These are phyloP conservation scores for Ostrea denselamellosa DNA, from an alignment of 1,140 invertebrate species.

Conservation along the genomic window DNA sequence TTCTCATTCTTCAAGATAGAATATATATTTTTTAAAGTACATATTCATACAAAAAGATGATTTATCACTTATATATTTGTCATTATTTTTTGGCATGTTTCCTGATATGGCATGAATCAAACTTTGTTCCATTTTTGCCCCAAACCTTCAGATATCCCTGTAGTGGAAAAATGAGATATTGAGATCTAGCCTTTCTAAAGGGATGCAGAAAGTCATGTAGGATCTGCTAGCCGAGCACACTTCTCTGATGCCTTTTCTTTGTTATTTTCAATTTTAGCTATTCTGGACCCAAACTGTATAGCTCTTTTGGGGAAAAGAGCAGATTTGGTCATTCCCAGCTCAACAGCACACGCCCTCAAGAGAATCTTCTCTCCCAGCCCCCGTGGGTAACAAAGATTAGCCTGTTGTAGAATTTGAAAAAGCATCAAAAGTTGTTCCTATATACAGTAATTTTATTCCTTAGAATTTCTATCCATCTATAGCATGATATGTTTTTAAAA, in stretches of 20 bases:
- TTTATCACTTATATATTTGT: no score
- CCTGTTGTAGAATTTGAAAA: conserved; percentile 63
- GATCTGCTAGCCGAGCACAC: conserved; percentile 69
- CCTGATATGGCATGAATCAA: not conserved
- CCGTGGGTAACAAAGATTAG: conserved; percentile 80
- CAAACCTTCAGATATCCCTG: not conserved
- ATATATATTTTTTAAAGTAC: no score
- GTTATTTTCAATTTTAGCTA: conserved; percentile 88
- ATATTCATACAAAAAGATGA: no score
- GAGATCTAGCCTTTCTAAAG: not conserved
- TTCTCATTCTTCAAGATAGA: no score
- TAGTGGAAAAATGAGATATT: not conserved
- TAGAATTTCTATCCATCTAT: no score
- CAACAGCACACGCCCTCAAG: conserved; percentile 87
- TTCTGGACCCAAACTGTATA: conserved; percentile 98
- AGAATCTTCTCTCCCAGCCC: conserved; percentile 97
- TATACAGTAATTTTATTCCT: not conserved
- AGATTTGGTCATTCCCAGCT: conserved; percentile 85
- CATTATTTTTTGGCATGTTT: no score
- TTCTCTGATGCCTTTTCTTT: conserved; percentile 92
- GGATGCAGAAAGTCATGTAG: not conserved
- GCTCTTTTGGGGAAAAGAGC: conserved; percentile 91
- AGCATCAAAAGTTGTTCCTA: not conserved
- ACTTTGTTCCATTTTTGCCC: not conserved
- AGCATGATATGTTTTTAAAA: not conserved